phyloP scores from a whole-genome alignment of 2,113 vertebrate genomes.

The Erinaceus europaeus region DNA sequence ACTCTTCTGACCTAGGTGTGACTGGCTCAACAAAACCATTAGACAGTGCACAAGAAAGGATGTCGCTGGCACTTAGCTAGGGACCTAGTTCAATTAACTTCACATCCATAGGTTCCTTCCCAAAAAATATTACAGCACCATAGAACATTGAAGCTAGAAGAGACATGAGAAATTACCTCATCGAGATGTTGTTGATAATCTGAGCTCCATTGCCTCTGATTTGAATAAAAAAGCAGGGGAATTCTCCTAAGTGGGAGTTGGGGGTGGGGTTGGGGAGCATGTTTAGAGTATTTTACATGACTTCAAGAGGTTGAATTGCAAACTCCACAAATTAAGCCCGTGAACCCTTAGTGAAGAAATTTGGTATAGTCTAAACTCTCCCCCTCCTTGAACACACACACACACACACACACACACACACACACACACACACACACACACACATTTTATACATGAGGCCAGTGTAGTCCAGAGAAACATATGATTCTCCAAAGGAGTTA shows the following conservation, averaged over 20 bases:
- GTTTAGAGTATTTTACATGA: neutral
- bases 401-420: neutral
- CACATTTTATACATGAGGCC: neutral
- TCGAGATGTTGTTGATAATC: neutral
- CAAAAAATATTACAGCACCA: neutral
- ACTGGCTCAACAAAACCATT: constrained; percentile 56
- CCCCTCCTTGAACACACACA: neutral
- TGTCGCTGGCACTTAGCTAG: neutral
- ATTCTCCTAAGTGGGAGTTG: neutral
- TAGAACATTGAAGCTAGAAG: neutral
- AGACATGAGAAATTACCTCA: constrained; percentile 30
- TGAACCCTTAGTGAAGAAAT: neutral
- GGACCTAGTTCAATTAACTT: neutral
- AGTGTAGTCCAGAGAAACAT: neutral
- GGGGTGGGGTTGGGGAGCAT: too few relatives aligned
- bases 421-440: neutral
- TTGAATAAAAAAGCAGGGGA: constrained; percentile 12
- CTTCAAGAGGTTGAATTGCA: neutral
- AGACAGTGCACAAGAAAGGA: neutral
- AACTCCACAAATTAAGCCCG: neutral
- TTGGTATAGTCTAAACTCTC: neutral
- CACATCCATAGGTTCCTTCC: neutral
- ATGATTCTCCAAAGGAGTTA: neutral
- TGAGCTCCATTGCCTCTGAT: neutral
- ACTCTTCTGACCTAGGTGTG: constrained; percentile 26